Conservation (phyloP, 2,113 vertebrate species). For the Myxocyprinus asiaticus region DNA sequence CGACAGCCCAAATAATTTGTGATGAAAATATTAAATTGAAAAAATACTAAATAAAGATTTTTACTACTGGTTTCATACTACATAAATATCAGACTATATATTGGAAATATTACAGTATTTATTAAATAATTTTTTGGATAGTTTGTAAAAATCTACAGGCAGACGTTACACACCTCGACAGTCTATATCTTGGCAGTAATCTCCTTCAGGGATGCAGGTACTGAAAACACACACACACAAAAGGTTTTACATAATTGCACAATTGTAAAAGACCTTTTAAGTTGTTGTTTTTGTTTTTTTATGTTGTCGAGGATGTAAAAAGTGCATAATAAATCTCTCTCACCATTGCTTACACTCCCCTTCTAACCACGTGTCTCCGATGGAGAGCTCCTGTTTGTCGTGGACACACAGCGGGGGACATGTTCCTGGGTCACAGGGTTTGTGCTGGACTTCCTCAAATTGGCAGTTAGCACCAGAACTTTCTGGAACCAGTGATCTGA, state of each 20-base stretch:
- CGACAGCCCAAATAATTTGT: too few relatives aligned
- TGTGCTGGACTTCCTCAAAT: constrained; percentile 79
- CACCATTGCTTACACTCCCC: constrained; percentile 87
- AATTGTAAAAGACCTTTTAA: too few relatives aligned
- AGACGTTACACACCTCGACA: constrained; percentile 76
- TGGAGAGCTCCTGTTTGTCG: constrained; percentile 59
- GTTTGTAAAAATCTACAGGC: not conserved
- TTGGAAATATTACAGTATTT: too few relatives aligned
- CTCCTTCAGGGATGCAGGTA: constrained; percentile 85
- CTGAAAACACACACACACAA: constrained; percentile 63
- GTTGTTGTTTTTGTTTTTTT: too few relatives aligned
- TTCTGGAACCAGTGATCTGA: constrained; percentile 76
- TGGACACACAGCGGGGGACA: constrained; percentile 83
- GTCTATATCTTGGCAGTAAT: constrained; percentile 76
- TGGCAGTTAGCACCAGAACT: constrained; percentile 68
- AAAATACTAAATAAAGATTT: too few relatives aligned
- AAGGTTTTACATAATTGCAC: not conserved
- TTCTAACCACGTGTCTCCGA: constrained; percentile 85
- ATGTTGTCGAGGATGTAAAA: too few relatives aligned
- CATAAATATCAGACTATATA: too few relatives aligned
- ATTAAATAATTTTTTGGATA: not conserved
- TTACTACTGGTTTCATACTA: too few relatives aligned
- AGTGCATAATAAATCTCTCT: constrained; percentile 50
- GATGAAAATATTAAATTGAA: too few relatives aligned
- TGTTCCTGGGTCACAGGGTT: constrained; percentile 71